Base-by-base conservation (phyloP, 92 coral and sea anemone genomes). In the Galaxea fascicularis region DNA sequence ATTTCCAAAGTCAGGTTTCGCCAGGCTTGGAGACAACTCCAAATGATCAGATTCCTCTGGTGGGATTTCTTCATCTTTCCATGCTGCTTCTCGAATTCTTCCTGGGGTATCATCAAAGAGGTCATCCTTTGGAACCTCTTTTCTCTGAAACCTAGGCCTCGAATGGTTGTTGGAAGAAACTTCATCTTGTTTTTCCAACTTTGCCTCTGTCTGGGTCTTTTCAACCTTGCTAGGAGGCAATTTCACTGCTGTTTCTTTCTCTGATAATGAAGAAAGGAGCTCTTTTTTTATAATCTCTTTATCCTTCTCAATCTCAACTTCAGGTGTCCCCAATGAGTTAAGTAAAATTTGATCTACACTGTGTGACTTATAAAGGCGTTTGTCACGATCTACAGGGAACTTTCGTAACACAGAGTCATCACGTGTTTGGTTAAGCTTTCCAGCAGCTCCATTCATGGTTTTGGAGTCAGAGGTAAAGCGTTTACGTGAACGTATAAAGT, bases 1-100 rank as follows among this genome's bases (percentile, higher is more conserved):
- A 41, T 39, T 65, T 47, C 57, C 47, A 52, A 66, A 68, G 63
- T 73, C 76, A 69, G 46, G 39, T 21, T 46, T 27, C 5, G 44
- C 29, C 15, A 16, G 2, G 39, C 44, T 57, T 21, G 51, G 58
- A 25, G 74, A 30, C 10, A 64, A 27, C 35, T 73, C 54, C 56
- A 74, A 22, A 45, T 89, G 91, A 25, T 47, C 82, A 54, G 80
- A 76, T 64, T 87, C 88, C 21, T 92, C 98, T 10, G 83, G 89
- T 47, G 95, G 94, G 18, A 71, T 89, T 29, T 86, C 92, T 60
- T 94, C 98, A 73, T 92, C 98, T 30, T 83, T 92, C 98, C 98
- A 94, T 14, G 86, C 59, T 22, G 98, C 98, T 82, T 79, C 89
- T 4, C 93, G 82, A 8, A 94, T 87, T 73, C 81, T 89, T 14